phyloP scores from a whole-genome alignment of 2,797 vertebrate species.

The Chelidonichthys spinosus region DNA sequence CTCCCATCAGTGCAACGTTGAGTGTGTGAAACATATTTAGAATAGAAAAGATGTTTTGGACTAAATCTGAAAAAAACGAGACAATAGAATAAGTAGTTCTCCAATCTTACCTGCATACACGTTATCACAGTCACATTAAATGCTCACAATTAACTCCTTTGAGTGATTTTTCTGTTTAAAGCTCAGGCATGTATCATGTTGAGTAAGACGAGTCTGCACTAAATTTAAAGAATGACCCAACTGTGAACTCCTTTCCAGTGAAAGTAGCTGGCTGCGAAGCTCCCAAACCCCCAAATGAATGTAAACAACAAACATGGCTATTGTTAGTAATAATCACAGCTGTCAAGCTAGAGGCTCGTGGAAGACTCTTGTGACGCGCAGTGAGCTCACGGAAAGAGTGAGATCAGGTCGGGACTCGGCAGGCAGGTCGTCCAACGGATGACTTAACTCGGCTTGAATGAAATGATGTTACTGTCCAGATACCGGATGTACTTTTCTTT shows the following conservation, averaged over 20 bases:
- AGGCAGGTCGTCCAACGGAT: too few species aligned
- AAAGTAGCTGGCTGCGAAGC: neutral
- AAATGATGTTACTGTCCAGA: too few species aligned
- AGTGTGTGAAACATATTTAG: constrained; percentile 19
- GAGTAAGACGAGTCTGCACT: neutral
- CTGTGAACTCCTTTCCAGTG: neutral
- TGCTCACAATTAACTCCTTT: constrained; percentile 6
- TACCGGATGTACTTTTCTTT: too few species aligned
- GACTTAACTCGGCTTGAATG: too few species aligned
- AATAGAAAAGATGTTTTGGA: neutral
- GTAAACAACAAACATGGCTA: too few species aligned
- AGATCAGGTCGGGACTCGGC: too few species aligned
- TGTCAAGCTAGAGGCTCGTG: too few species aligned
- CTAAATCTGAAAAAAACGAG: neutral
- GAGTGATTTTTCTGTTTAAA: constrained; percentile 18
- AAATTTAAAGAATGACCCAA: neutral
- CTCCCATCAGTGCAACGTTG: constrained; percentile 41
- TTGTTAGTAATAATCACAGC: too few species aligned
- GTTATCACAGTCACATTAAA: neutral
- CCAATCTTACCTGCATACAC: neutral
- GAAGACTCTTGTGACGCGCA: too few species aligned
- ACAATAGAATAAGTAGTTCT: neutral
- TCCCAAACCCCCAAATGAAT: neutral
- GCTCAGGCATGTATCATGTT: neutral
- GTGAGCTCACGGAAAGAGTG: too few species aligned